phyloP scores from a whole-genome alignment of 2,888 invertebrate genomes.

The Spisula subtruncata region DNA sequence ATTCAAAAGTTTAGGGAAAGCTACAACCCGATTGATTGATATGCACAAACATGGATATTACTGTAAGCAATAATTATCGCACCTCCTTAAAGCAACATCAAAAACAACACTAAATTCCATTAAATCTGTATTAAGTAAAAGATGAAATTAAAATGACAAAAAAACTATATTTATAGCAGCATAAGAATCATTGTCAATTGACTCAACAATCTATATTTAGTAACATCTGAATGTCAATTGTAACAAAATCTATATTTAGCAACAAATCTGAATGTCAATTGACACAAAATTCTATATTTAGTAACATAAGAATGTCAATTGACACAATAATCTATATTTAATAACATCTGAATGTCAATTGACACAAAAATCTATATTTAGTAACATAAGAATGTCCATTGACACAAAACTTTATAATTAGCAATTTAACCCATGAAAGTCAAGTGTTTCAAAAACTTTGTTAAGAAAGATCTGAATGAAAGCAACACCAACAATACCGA shows the following conservation, averaged over 20 bases:
- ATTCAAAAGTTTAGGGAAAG: too few species aligned
- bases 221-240: not conserved
- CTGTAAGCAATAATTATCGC: not conserved
- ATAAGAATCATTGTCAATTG: not conserved
- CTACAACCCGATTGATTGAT: too few species aligned
- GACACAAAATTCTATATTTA: not conserved
- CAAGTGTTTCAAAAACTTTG: not conserved
- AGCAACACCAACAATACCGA: not conserved
- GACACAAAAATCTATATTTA: not conserved
- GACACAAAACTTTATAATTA: not conserved
- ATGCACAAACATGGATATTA: too few species aligned
- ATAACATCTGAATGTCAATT: not conserved
- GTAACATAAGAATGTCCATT: too few species aligned
- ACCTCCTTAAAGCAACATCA: not conserved
- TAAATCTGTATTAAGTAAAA: not conserved
- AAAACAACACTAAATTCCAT: not conserved
- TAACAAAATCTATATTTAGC: not conserved
- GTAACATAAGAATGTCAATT: not conserved
- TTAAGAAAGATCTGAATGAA: not conserved
- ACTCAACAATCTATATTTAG: slow-evolving; percentile 10
- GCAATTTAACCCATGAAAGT: not conserved
- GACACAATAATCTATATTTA: slow-evolving; percentile 14
- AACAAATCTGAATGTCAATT: too few species aligned
- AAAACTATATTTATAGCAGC: not conserved
- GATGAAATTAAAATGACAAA: not conserved